Base-by-base conservation (phyloP, 2,113 vertebrate genomes). In the Zapus hudsonius region DNA sequence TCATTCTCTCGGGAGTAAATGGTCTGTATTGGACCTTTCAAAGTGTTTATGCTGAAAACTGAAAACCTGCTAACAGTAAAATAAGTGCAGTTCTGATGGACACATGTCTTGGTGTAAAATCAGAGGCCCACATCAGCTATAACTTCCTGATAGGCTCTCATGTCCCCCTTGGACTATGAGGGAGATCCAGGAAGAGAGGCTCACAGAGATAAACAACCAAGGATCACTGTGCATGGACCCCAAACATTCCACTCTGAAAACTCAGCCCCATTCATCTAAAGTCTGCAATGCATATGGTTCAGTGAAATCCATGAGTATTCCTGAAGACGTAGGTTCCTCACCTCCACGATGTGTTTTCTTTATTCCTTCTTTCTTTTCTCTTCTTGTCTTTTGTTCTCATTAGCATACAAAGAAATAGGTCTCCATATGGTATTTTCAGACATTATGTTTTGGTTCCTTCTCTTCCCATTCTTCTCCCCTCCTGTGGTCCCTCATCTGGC, bases 21-120 rank as follows among this genome's bases (percentile, higher is more conserved):
- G 33, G 36, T 33, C 20, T 55, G 10, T n/a, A 90, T 95, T 89
- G 42, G 10, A 87, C 44, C 75, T 89, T 87, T 70, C 59, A 44
- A 31, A 52, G n/a, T 67, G 7, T 67, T 31, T 38, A 75, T 40
- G 17, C 47, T 61, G 74, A 55, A 92, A 93, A 63, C 2, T 80
- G 36, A 22, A 55, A 22, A 42, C 64, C 64, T 36, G 22, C 63
- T 44, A 82, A 27, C 47, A 83, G 44, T 74, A 69, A 76, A 69
- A 69, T 89, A 81, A 93, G 70, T 84, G 20, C 59, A 57, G 0
- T 70, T 93, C 66, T 73, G 20, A 78, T 64, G 7, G 74, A 36
- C 80, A 91, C 74, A 83, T 89, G 87, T 61, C 84, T 85, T 95
- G 79, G 61, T 88, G 87, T 69, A 57, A 79, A 84, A 69, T 85